Percentiles rank a stretch among this genome's conserved stretches.
These are phyloP conservation scores for Cephonodes hylas DNA, from an alignment of 2,888 invertebrate species.

Conservation along the genomic window DNA sequence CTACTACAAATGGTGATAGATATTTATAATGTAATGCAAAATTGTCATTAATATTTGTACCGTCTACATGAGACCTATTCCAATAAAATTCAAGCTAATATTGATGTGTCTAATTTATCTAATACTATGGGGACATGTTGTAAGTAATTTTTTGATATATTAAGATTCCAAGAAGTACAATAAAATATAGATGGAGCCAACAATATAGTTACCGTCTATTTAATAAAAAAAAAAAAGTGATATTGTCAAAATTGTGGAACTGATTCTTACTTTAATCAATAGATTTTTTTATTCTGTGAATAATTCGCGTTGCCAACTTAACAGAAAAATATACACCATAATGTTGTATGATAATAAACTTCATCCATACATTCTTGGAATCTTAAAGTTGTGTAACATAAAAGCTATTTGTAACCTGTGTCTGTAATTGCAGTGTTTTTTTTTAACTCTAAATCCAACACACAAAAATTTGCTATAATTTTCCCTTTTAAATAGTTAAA, in stretches of 20 bases:
- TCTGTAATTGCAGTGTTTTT: not conserved
- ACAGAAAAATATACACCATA: no score
- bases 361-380: not conserved
- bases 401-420: slow-evolving; percentile 10
- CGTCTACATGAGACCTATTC: not conserved
- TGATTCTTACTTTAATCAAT: no score
- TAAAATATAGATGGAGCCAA: no score
- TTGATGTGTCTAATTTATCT: slow-evolving; percentile 20
- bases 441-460: not conserved
- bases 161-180: slow-evolving; percentile 4
- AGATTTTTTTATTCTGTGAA: no score
- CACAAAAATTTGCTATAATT: not conserved
- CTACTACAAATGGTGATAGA: not conserved
- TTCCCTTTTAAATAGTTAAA: not conserved
- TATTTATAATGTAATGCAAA: not conserved
- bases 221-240: no score
- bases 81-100: slow-evolving; percentile 21
- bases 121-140: slow-evolving; percentile 11
- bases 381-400: slow-evolving; percentile 9
- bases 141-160: slow-evolving; percentile 14
- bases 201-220: no score
- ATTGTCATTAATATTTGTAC: not conserved
- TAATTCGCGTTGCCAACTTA: no score
- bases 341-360: not conserved
- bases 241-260: no score